Evolutionary conservation across 2,888 invertebrate species (phyloP), one percentile per base, ranked within the genome.

Genomic region (Salpingus planirostris): DNA sequence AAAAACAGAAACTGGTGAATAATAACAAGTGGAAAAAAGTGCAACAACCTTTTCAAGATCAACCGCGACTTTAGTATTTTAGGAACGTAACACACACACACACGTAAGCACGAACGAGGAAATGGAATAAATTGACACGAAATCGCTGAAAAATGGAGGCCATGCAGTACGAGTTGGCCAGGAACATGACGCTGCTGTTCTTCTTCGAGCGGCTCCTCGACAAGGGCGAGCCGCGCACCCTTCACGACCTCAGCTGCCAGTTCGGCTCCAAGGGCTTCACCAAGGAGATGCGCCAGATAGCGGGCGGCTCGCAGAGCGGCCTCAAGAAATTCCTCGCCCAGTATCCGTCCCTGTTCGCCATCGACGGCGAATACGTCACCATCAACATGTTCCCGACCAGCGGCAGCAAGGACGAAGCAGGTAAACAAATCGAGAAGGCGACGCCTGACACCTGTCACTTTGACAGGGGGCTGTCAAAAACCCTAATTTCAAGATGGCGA

Each of bases 251-350:
- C 52, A 93, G 93, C 63, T 97, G 97, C 67, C 95, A 97, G 69
- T 98, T 98, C 69, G 97, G 97, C 57, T 95, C 96, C 50, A 93
- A 95, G 67, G 96, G 92, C 50, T 98, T 98, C 68, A 95, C 97
- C 13, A 90, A 93, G 70, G 97, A 97, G 71, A 97, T 97, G 96
- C 74, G 92, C 52, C 91, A 91, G 67, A 88, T 89, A 50, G 88
- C 87, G 54, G 88, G 96, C 47, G 93, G 93, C 52, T 93, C 92
- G 50, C 95, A 96, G 68, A 89, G 89, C 53, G 89, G 97, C 34
- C 74, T 98, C 38, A 92, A 91, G 67, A 96, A 96, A 68, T 98
- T 98, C 69, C 76, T 98, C 57, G 76, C 82, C 33, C 92, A 95
- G 65, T 96, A 95, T 74, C 97, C 98, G 52, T 85, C 92, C 42